Conservation (phyloP, 2,113 vertebrate species). For the Astatotilapia flaviijosephi region DNA sequence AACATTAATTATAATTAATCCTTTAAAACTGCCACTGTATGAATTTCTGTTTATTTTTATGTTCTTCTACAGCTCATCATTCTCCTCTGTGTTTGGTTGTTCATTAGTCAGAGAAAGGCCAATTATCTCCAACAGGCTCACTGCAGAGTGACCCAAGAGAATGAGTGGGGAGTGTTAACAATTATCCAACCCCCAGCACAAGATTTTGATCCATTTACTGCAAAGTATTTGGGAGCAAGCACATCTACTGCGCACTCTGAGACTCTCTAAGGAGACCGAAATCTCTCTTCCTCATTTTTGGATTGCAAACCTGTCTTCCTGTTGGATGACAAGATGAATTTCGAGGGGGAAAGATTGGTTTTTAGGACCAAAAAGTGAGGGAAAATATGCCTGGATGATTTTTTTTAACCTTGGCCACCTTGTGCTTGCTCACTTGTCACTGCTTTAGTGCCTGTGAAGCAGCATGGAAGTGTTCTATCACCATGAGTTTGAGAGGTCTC, state of each 20-base stretch:
- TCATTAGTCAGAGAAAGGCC: conserved; percentile 30
- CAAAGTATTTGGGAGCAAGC: background rate
- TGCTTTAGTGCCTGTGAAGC: conserved; percentile 1
- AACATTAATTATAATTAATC: background rate
- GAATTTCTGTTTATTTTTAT: background rate
- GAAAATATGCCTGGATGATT: background rate
- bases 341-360: background rate
- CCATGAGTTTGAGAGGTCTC: background rate
- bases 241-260: background rate
- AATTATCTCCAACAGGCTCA: conserved; percentile 47
- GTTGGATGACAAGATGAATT: background rate
- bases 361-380: background rate
- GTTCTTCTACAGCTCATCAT: background rate
- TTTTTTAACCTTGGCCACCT: conserved; percentile 21
- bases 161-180: conserved; percentile 5
- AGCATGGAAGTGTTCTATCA: background rate
- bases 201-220: conserved; percentile 35
- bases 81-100: background rate
- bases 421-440: conserved; percentile 1
- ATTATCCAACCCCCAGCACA: conserved; percentile 28
- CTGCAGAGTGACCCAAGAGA: conserved; percentile 25
- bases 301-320: background rate
- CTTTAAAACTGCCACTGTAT: background rate
- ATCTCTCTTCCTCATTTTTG: background rate
- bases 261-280: background rate